Conservation (phyloP, 2,888 invertebrate genomes). For the Scrobipalpa costella region DNA sequence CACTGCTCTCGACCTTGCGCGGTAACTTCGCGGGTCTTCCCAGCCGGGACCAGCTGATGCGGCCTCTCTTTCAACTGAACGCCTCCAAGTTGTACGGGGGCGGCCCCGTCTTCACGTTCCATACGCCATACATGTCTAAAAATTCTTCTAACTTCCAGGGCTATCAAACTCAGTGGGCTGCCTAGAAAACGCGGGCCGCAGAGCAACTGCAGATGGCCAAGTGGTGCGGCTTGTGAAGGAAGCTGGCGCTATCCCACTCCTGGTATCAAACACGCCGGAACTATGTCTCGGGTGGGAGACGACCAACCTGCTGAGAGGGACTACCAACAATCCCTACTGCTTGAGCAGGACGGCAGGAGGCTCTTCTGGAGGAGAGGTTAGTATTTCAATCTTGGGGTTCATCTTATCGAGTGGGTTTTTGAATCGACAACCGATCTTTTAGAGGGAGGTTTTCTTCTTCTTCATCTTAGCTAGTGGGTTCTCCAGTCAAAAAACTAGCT, state of each 20-base stretch:
- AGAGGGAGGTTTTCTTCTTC: no score
- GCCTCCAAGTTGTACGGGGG: no score
- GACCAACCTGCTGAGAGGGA: conserved; percentile 88
- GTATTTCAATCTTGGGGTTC: conserved; percentile 30
- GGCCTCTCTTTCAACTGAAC: no score
- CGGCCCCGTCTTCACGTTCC: no score
- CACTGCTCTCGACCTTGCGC: no score
- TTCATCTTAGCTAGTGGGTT: no score
- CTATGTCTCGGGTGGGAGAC: conserved; percentile 94
- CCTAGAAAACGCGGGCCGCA: conserved; percentile 63
- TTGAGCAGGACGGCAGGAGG: conserved; percentile 88
- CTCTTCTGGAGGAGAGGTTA: conserved; percentile 93
- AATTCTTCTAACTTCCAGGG: conserved; percentile 63
- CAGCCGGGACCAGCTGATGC: no score
- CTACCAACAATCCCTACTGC: conserved; percentile 92
- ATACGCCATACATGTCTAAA: no score
- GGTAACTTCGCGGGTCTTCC: no score
- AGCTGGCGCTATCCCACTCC: conserved; percentile 90
- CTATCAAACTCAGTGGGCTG: conserved; percentile 87
- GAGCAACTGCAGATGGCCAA: conserved; percentile 85
- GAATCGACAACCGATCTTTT: no score
- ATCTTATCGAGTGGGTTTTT: conserved; percentile 28
- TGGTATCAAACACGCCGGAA: conserved; percentile 93
- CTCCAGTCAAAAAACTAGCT: no score
- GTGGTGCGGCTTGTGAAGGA: conserved; percentile 82